Evolutionary conservation across 2,888 invertebrate species (phyloP).

Genomic region (Galerucella nymphaeae): DNA sequence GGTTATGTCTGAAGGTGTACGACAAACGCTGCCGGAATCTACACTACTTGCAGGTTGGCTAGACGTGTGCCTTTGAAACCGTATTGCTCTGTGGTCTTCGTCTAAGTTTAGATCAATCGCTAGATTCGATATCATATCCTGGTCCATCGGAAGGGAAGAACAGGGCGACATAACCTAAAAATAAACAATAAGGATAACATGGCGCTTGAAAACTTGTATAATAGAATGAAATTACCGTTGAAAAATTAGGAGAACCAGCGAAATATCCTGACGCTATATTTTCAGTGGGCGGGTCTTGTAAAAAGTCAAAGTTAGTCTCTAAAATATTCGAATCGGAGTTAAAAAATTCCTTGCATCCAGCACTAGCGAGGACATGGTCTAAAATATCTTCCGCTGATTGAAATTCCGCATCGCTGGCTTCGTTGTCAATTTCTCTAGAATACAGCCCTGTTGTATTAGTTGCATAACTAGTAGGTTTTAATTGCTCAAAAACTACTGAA

Average conservation of each 20-base stretch:
- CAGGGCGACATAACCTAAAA: constrained; percentile 48
- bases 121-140: constrained; percentile 63
- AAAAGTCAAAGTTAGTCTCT: constrained; percentile 62
- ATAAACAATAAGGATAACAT: neutral
- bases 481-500: too few species aligned
- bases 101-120: constrained; percentile 64
- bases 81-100: constrained; percentile 60
- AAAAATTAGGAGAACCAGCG: constrained; percentile 44
- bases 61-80: constrained; percentile 48
- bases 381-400: constrained; percentile 70
- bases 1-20: constrained; percentile 59
- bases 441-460: neutral
- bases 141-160: constrained; percentile 59
- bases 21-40: constrained; percentile 60
- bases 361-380: constrained; percentile 62
- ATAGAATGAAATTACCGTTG: constrained; percentile 42
- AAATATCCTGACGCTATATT: constrained; percentile 46
- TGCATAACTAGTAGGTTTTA: too few species aligned
- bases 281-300: constrained; percentile 46
- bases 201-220: too few species aligned
- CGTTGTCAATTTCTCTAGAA: constrained; percentile 39
- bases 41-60: constrained; percentile 56
- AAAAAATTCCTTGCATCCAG: constrained; percentile 62
- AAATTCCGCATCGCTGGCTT: constrained; percentile 62
- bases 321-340: constrained; percentile 59